Evolutionary conservation across 2,888 invertebrate genomes (phyloP).

Genomic region (Tetanocera ferruginea): DNA sequence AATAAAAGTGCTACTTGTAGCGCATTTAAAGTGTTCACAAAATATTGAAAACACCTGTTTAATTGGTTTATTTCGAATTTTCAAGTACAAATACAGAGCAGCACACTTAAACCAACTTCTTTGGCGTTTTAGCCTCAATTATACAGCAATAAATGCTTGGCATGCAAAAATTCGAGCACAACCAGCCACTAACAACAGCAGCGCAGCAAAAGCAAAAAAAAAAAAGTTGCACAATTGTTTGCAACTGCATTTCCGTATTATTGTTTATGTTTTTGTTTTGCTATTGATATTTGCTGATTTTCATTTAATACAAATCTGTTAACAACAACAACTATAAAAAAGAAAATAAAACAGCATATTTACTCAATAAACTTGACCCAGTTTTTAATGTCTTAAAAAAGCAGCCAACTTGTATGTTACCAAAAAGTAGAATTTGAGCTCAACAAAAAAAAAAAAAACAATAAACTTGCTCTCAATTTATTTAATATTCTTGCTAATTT

Average conservation of each 20-base stretch:
- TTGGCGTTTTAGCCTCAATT: neutral
- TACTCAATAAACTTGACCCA: slow-evolving; percentile 24
- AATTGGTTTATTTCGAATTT: slow-evolving; percentile 9
- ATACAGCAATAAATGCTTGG: slow-evolving; percentile 10
- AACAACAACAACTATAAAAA: neutral
- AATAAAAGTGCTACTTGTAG: neutral
- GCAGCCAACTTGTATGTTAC: too few species aligned
- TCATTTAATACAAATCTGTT: neutral
- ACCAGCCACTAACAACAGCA: neutral
- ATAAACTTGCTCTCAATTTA: slow-evolving; percentile 26
- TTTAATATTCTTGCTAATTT: neutral
- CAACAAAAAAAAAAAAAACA: neutral
- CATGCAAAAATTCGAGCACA: slow-evolving; percentile 12
- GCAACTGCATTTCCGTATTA: slow-evolving; percentile 25
- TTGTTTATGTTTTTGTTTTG: slow-evolving; percentile 27
- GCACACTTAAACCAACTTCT: slow-evolving; percentile 9
- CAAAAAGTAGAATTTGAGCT: slow-evolving; percentile 24
- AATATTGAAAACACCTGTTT: slow-evolving; percentile 18
- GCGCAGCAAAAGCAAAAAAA: neutral
- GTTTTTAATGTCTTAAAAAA: neutral
- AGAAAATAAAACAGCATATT: neutral
- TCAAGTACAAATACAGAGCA: slow-evolving; percentile 12
- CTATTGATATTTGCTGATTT: slow-evolving; percentile 34
- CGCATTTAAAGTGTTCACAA: neutral
- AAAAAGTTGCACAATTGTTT: slow-evolving; percentile 8